Conservation (phyloP, 2,888 invertebrate species). For the Conchocele bisecta region DNA sequence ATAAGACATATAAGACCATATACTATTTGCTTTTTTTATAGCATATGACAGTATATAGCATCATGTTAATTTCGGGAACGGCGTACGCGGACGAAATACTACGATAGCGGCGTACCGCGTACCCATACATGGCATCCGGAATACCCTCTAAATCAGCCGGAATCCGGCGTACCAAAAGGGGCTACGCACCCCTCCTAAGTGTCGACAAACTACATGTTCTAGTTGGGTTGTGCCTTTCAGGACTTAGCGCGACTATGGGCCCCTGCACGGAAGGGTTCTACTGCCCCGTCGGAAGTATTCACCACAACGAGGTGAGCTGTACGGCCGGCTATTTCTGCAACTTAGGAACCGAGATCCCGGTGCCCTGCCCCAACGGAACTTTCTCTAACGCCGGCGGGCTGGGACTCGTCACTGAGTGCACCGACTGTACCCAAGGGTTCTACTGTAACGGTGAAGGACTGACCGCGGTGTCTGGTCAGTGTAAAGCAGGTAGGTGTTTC, state of each 20-base stretch:
- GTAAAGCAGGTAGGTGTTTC: slow-evolving; percentile 71
- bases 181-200: no score
- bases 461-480: slow-evolving; percentile 73
- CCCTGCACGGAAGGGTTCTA: slow-evolving; percentile 76
- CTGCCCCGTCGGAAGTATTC: slow-evolving; percentile 75
- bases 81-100: no score
- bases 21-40: no score
- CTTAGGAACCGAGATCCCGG: slow-evolving; percentile 69
- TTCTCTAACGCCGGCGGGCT: slow-evolving; percentile 77
- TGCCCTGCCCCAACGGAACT: slow-evolving; percentile 78
- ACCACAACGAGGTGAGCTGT: slow-evolving; percentile 71
- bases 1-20: no score
- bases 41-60: no score
- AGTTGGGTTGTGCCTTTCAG: slow-evolving; percentile 51
- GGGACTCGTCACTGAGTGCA: slow-evolving; percentile 66
- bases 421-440: slow-evolving; percentile 73
- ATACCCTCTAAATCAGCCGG: no score
- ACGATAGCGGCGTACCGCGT: no score
- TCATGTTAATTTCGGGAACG: no score
- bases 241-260: slow-evolving; percentile 74
- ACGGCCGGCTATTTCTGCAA: slow-evolving; percentile 79
- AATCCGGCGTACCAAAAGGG: no score
- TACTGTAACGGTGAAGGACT: slow-evolving; percentile 78
- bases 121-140: no score
- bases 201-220: no score